Percentiles rank a stretch among this genome's conserved stretches.
Conservation (phyloP, 2,113 vertebrate genomes). For the Corynorhinus townsendii region DNA sequence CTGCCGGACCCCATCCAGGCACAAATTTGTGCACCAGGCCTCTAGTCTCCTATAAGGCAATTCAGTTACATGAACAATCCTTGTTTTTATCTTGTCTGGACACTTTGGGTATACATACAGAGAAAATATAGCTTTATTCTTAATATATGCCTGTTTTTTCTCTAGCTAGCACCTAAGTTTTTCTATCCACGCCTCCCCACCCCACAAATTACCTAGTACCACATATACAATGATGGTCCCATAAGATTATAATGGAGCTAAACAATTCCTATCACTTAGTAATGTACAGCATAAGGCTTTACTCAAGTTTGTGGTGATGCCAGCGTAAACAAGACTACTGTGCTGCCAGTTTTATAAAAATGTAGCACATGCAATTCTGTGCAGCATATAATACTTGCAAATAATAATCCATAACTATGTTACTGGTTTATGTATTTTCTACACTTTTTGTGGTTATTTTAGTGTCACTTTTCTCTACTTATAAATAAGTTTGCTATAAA, state of each 20-base stretch:
- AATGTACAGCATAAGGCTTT: background rate
- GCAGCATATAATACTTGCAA: background rate
- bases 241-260: background rate
- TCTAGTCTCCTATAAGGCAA: background rate
- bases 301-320: background rate
- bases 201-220: background rate
- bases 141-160: background rate
- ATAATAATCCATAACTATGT: background rate
- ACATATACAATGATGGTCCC: background rate
- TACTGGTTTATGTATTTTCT: background rate
- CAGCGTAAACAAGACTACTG: too few relatives aligned
- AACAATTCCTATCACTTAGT: background rate
- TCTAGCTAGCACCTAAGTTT: background rate
- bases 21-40: too few relatives aligned
- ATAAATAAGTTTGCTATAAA: background rate
- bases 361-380: background rate
- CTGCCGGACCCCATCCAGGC: too few relatives aligned
- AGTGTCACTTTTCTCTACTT: background rate
- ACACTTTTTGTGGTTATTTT: background rate
- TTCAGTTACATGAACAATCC: background rate
- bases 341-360: too few relatives aligned
- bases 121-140: background rate
- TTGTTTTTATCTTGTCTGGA: background rate
- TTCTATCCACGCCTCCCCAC: background rate
- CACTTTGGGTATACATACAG: background rate